phyloP scores from a whole-genome alignment of 2,797 vertebrate species.

The Malacoctenus gilli region DNA sequence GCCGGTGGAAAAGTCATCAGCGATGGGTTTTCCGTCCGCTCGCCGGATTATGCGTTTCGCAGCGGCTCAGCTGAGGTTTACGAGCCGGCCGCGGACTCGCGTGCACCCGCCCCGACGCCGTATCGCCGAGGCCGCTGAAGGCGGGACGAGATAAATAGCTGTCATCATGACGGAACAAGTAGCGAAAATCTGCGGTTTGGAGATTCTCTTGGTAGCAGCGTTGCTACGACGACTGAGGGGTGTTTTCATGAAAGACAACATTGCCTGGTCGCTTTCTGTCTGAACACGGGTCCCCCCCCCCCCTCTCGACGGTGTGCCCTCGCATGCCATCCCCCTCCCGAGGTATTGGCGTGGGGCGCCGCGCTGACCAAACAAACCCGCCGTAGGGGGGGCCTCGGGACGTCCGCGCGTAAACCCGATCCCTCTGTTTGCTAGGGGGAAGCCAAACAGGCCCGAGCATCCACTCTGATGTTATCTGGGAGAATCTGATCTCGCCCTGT shows the following conservation, averaged over 20 bases:
- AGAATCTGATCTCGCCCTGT: constrained; percentile 60
- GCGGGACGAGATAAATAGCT: constrained; percentile 59
- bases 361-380: constrained; percentile 69
- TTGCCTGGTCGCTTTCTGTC: constrained; percentile 15
- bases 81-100: constrained; percentile 22
- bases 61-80: constrained; percentile 44
- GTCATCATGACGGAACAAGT: constrained; percentile 44
- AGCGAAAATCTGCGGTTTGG: constrained; percentile 53
- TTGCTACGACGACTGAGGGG: constrained; percentile 37
- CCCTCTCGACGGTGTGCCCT: neutral
- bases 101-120: constrained; percentile 34
- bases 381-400: constrained; percentile 39
- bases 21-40: constrained; percentile 33
- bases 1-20: constrained; percentile 44
- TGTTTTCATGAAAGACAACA: constrained; percentile 54
- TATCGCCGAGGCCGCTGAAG: constrained; percentile 55
- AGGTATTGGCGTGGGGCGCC: constrained; percentile 44
- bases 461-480: constrained; percentile 65
- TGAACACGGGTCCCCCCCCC: constrained; percentile 14
- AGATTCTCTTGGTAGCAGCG: constrained; percentile 15
- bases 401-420: constrained; percentile 61
- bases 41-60: constrained; percentile 26
- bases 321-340: constrained; percentile 23
- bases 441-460: constrained; percentile 65
- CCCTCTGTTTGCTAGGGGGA: constrained; percentile 66